Evolutionary conservation across 2,797 vertebrate species (phyloP).

Genomic region (Rhynchotus rufescens): DNA sequence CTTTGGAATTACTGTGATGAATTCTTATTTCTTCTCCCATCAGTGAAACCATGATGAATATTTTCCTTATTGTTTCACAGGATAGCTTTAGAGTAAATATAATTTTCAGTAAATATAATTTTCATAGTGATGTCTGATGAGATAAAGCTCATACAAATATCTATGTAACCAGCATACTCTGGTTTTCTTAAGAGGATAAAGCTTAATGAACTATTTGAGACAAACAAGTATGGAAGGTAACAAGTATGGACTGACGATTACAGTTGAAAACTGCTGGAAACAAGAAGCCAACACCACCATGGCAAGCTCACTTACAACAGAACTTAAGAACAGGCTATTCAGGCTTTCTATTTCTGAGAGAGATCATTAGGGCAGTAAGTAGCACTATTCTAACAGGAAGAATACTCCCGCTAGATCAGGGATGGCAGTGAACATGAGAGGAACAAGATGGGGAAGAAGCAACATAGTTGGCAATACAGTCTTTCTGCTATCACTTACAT

Average conservation of each 20-base stretch:
- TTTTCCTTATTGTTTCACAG: neutral
- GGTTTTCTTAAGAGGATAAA: neutral
- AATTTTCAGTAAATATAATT: neutral
- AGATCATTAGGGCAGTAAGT: neutral
- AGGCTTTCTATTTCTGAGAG: neutral
- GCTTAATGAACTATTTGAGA: neutral
- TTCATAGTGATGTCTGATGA: too few species aligned
- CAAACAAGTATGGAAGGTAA: neutral
- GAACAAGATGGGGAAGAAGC: neutral
- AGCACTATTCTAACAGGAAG: neutral
- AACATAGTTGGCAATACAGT: accelerated
- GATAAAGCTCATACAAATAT: neutral
- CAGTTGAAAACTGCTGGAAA: neutral
- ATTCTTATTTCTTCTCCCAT: neutral
- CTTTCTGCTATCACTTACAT: neutral
- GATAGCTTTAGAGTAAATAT: neutral
- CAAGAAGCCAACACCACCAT: neutral
- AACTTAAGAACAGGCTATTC: neutral
- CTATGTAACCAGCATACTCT: neutral
- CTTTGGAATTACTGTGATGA: neutral
- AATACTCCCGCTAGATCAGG: neutral
- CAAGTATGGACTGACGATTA: neutral
- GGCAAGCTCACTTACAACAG: neutral
- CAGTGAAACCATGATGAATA: neutral
- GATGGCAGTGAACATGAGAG: neutral